Evolutionary conservation across 1,140 invertebrate genomes (phyloP), one percentile per base, ranked within the genome.

Genomic region (Papilio polyxenes): DNA sequence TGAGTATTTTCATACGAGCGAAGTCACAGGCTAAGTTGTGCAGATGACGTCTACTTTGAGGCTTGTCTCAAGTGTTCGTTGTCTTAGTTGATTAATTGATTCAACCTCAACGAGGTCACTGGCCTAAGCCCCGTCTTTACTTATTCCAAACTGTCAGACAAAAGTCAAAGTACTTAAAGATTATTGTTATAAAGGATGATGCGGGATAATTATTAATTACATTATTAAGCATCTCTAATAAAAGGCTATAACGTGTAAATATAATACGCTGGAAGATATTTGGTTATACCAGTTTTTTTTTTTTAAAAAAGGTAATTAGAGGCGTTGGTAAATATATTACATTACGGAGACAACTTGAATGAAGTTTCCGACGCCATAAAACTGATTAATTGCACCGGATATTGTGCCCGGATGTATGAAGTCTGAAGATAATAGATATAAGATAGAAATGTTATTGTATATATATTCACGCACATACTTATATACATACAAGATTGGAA

Each of bases 51-150:
- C 65, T 72, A 72, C 65, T 72, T 11, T 72, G 31, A 72, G 65
- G 65, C 65, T 72, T 37, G 31, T 72, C 65, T 37, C 65, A 72
- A 72, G 23, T 72, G 65, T 72, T 23, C 65, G 31, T 72, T 72
- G 65, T 72, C 65, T 72, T 37, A 72, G 31, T 72, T 72, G 65
- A 72, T 72, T 40, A 72, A 72, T 72, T 72, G 23, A 72, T 72
- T 37, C 31, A 7, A 20, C 23, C 65, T 72, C 11, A 72, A 10
- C 13, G 31, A 40, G 31, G 65, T 37, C 65, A 72, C 2, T 72
- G 31, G 5, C 31, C 65, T 72, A 11, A 13, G 11, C n/a, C 62
- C 23, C 23, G 23, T 65, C 10, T 11, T 31, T 37, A 23, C 37
- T 72, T 15, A 20, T 72, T 72, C 11, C 65, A 72, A 72, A 72